Evolutionary conservation across 2,797 vertebrate genomes (phyloP), one percentile per base, ranked within the genome.

Genomic region (Phataginus tetradactyla): DNA sequence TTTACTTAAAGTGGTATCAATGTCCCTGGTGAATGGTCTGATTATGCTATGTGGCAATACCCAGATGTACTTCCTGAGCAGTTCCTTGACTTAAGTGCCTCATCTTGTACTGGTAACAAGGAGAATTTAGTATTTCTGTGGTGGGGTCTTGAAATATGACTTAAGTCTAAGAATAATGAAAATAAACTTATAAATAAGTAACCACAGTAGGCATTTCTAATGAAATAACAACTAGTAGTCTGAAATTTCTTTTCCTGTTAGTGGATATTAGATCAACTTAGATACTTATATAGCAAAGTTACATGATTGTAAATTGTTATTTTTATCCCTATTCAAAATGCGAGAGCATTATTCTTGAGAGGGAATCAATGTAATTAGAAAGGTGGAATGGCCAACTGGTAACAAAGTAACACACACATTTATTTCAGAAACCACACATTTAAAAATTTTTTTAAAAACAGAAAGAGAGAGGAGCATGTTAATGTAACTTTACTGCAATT

Each of bases 351-450:
- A 55, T 79, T 66, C 29, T 15, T 45, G 32, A 63, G 23, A 9
- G n/a, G 63, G 81, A 53, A 49, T 37, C 49, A 77, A 59, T 74
- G 18, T 59, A 91, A 59, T 95, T 90, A 94, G 18, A 92, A 90
- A 86, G 72, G 63, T 79, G 5, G 34, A 88, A 12, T 90, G 57
- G 64, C 12, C 57, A 79, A 83, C 8, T 86, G 14, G 53, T 79
- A 42, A 86, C 55, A 74, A 85, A 96, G 32, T 80, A 57, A 84
- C 68, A 57, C 12, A 81, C 45, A 75, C 61, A 83, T 93, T 93
- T 92, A 81, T 94, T 85, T 94, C 66, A 91, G 92, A 96, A 71
- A 91, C 87, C 37, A 57, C 45, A 78, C 27, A 86, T 90, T 91
- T 85, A 79, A 64, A n/a, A 7, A 29, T 88, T 95, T 89, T 85